Evolutionary conservation across 2,113 vertebrate genomes (phyloP).

Genomic region (Climacteris rufus): DNA sequence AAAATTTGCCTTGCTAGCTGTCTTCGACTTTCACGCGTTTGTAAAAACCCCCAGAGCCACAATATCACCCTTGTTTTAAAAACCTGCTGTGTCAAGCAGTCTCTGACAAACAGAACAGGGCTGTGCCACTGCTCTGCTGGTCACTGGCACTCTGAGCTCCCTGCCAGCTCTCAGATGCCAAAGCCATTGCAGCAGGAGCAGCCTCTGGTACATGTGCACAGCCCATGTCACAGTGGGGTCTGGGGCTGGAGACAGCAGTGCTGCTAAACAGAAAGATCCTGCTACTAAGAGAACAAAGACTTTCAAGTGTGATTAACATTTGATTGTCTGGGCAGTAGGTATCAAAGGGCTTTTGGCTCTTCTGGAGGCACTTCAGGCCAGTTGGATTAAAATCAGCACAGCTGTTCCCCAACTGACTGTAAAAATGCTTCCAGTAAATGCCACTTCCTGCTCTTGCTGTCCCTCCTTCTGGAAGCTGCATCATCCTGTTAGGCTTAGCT

Average conservation of each 20-base stretch:
- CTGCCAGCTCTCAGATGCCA: neutral
- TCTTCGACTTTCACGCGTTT: neutral
- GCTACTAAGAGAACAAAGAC: conserved; percentile 32
- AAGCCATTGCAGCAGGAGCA: neutral
- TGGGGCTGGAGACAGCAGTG: neutral
- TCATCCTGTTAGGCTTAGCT: neutral
- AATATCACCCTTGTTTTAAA: neutral
- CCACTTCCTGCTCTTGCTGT: conserved; percentile 12
- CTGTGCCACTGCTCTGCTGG: neutral
- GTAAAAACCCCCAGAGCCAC: neutral
- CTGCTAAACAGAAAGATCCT: neutral
- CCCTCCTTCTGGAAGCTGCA: neutral
- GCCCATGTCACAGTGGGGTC: neutral
- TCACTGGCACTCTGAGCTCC: neutral
- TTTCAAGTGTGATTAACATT: conserved; percentile 22
- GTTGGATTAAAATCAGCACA: conserved; percentile 45
- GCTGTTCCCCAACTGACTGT: conserved; percentile 52
- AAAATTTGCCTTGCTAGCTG: neutral
- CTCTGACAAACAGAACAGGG: neutral
- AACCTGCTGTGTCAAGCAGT: neutral
- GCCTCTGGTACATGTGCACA: neutral
- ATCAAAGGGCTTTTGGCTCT: conserved; percentile 39
- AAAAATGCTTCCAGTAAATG: conserved; percentile 3
- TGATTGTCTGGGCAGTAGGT: conserved; percentile 9
- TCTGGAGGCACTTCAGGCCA: conserved; percentile 38